Evolutionary conservation across 2,888 invertebrate species (phyloP).

Genomic region (Tupiocoris notatus): DNA sequence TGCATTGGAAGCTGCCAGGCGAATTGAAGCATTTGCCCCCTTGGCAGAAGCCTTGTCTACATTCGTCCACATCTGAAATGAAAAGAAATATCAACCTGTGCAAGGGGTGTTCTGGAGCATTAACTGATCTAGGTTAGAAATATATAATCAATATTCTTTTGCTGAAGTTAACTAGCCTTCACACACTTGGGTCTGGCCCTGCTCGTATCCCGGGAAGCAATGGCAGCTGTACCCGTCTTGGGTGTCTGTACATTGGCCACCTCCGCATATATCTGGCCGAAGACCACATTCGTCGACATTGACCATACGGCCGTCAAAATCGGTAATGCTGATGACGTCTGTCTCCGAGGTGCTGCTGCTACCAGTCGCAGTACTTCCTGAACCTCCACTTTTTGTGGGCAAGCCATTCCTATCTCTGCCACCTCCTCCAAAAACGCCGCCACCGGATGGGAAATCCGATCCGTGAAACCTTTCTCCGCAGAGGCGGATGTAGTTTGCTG

Average conservation of each 20-base stretch:
- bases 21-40: conserved; percentile 74
- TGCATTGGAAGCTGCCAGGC: conserved; percentile 71
- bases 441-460: conserved; percentile 2
- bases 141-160: conserved; percentile 25
- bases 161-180: conserved; percentile 55
- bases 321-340: not conserved
- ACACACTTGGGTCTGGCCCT: conserved; percentile 57
- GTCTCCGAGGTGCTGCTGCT: not conserved
- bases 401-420: not conserved
- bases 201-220: conserved; percentile 68
- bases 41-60: conserved; percentile 69
- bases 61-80: conserved; percentile 73
- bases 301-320: conserved; percentile 38
- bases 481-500: conserved; percentile 19
- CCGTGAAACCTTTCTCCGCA: conserved; percentile 27
- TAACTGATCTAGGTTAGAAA: not conserved
- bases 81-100: not conserved
- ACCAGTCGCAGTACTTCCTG: not conserved
- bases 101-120: not conserved
- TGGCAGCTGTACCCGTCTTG: conserved; percentile 74
- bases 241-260: conserved; percentile 72
- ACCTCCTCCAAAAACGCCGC: not conserved
- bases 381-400: conserved; percentile 19
- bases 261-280: conserved; percentile 68
- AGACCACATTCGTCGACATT: conserved; percentile 73